phyloP scores from a whole-genome alignment of 2,113 vertebrate genomes.

The Phyllostomus discolor region DNA sequence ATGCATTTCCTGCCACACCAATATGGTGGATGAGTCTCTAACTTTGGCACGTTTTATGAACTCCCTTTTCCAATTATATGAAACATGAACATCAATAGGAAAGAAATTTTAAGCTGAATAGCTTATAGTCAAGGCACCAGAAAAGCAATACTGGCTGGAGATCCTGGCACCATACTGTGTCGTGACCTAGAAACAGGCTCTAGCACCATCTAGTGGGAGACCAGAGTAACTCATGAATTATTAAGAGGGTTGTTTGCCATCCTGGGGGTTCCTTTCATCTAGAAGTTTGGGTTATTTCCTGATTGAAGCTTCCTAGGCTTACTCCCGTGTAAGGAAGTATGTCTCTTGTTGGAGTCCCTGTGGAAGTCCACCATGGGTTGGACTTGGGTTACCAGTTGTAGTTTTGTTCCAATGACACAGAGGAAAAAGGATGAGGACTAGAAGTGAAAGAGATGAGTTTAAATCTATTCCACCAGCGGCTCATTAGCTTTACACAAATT shows the following conservation, averaged over 20 bases:
- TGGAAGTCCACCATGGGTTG: not conserved
- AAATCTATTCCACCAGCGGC: not conserved
- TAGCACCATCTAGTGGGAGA: constrained; percentile 63
- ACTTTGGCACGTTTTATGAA: not conserved
- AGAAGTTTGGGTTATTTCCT: not conserved
- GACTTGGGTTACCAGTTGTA: not conserved
- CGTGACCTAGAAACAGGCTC: not conserved
- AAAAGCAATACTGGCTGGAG: not conserved
- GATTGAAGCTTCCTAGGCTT: not conserved
- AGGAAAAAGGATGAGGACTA: not conserved
- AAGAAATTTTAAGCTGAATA: not conserved
- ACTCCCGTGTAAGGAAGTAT: not conserved
- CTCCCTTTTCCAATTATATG: not conserved
- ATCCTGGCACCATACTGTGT: not conserved
- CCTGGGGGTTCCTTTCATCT: not conserved
- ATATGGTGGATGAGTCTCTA: not conserved
- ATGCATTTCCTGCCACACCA: not conserved
- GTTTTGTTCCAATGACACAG: not conserved
- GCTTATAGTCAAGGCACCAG: not conserved
- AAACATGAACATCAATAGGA: not conserved
- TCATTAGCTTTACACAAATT: not conserved
- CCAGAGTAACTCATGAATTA: constrained; percentile 12
- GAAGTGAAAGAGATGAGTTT: not conserved
- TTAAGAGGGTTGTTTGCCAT: not conserved
- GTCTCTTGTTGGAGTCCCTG: not conserved